These are phyloP conservation scores for Periophthalmus modestus DNA, from an alignment of 2,113 vertebrate species.

Conservation along the genomic window DNA sequence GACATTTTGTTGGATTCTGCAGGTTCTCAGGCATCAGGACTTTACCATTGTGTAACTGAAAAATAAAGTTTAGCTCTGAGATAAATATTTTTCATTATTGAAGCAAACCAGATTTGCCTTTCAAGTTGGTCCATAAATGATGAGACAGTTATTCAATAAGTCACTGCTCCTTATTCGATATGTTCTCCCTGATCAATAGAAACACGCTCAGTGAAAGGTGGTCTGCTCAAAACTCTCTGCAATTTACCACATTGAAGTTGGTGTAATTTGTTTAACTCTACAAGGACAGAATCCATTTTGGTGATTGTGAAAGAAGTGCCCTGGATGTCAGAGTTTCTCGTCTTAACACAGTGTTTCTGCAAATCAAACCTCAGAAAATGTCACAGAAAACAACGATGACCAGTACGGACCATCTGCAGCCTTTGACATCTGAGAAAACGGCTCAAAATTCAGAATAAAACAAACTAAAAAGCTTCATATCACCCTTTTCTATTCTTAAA, in stretches of 20 bases:
- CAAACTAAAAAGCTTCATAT: too few species aligned
- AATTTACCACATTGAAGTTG: background rate
- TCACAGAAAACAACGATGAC: background rate
- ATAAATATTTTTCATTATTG: background rate
- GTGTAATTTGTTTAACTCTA: conserved; percentile 1
- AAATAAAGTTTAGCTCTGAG: background rate
- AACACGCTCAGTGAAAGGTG: background rate
- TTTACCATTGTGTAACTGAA: background rate
- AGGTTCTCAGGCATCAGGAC: background rate
- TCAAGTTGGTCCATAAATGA: background rate
- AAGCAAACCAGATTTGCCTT: background rate
- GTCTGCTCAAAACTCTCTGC: background rate
- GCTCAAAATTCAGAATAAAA: too few species aligned
- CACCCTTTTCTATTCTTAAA: too few species aligned
- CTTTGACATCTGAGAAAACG: too few species aligned
- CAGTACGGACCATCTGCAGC: background rate
- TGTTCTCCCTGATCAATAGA: background rate
- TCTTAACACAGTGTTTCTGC: background rate
- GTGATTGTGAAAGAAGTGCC: background rate
- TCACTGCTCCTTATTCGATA: background rate
- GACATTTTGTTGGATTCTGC: background rate
- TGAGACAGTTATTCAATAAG: background rate
- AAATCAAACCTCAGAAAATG: background rate
- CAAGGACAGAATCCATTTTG: background rate
- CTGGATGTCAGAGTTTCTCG: background rate